A percentile compares a stretch with the other conserved stretches of the same genome.
phyloP scores from a whole-genome alignment of 2,888 invertebrate species.

The Nesidiocoris tenuis region DNA sequence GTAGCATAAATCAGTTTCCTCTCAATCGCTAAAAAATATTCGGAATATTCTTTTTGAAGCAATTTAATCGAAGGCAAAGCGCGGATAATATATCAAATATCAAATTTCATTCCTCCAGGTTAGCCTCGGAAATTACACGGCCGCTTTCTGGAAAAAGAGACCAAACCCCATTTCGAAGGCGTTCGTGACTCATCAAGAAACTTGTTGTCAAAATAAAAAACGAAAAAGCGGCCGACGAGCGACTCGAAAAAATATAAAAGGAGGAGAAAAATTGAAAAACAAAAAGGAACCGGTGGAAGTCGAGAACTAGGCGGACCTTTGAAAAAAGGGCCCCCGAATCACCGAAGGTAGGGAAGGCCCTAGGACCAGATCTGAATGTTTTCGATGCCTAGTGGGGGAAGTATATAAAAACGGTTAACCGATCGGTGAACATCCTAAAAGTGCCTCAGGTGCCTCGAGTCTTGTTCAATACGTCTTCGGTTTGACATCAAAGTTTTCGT shows the following conservation, averaged over 20 bases:
- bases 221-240: conserved; percentile 3
- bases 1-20: too few species aligned
- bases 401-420: conserved; percentile 29
- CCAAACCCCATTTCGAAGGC: background rate
- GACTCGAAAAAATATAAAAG: conserved; percentile 1
- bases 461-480: background rate
- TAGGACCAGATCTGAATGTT: background rate
- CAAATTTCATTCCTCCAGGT: too few species aligned
- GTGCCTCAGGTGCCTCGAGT: background rate
- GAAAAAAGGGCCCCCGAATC: conserved; percentile 1
- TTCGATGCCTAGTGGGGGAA: conserved; percentile 15
- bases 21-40: too few species aligned
- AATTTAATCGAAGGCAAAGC: too few species aligned
- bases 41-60: too few species aligned
- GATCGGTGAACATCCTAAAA: background rate
- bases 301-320: conserved; percentile 6
- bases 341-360: background rate
- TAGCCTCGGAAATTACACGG: background rate
- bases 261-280: conserved; percentile 2
- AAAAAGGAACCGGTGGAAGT: conserved; percentile 1
- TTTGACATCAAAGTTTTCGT: background rate
- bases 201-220: conserved; percentile 38
- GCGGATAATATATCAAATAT: too few species aligned
- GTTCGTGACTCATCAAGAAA: conserved; percentile 38
- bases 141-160: background rate